Evolutionary conservation across 2,888 invertebrate species (phyloP).

Genomic region (Cistogaster globosa): DNA sequence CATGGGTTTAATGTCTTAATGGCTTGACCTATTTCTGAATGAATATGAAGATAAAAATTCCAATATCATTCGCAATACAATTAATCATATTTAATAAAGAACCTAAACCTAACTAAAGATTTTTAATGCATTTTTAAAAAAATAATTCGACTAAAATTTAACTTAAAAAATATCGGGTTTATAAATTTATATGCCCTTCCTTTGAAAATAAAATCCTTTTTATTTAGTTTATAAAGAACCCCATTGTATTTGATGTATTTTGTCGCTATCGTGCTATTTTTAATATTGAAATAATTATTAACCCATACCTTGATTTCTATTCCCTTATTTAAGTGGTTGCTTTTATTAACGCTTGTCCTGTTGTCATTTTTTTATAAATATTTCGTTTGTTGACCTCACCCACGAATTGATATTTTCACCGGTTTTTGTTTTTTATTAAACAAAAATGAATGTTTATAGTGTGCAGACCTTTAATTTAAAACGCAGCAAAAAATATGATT

Average conservation of each 20-base stretch:
- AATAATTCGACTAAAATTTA: no score
- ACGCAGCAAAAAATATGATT: no score
- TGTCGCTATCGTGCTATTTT: not conserved
- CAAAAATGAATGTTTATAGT: conserved; percentile 36
- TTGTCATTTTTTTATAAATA: conserved; percentile 23
- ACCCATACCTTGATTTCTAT: conserved; percentile 8
- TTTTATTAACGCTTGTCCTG: conserved; percentile 18
- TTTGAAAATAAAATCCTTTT: no score
- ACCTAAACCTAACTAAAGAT: no score
- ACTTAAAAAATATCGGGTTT: no score
- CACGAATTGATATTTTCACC: conserved; percentile 22
- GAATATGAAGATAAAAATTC: no score
- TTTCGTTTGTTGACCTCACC: conserved; percentile 69
- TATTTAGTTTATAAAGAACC: not conserved
- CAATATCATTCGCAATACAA: no score
- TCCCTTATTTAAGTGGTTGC: conserved; percentile 5
- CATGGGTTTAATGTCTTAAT: no score
- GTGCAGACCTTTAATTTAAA: conserved; percentile 24
- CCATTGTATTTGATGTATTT: not conserved
- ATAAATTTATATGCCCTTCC: no score
- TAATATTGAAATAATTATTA: not conserved
- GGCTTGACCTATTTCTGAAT: no score
- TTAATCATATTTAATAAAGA: no score
- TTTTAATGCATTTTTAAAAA: no score
- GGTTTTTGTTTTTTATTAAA: not conserved